A percentile compares a stretch with the other conserved stretches of the same genome.
These are phyloP conservation scores for Nyctibius bracteatus DNA, from an alignment of 2,113 vertebrate species.

Conservation along the genomic window DNA sequence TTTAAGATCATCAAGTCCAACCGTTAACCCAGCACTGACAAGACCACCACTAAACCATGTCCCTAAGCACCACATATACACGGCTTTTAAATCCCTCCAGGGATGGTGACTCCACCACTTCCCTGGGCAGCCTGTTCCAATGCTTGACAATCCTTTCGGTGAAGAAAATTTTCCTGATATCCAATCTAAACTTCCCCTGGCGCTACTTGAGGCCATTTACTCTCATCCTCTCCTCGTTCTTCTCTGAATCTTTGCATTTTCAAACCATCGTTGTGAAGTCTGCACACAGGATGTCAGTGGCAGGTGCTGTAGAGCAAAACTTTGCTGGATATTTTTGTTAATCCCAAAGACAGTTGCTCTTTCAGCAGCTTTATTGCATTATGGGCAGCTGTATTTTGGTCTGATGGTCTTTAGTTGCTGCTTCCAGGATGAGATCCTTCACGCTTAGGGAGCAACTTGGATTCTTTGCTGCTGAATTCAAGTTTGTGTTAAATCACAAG, in stretches of 20 bases:
- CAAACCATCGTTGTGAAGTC: neutral
- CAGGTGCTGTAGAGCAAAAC: neutral
- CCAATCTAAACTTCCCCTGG: too few relatives aligned
- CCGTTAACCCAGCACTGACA: too few relatives aligned
- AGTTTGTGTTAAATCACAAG: neutral
- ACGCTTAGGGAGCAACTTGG: neutral
- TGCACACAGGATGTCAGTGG: accelerated
- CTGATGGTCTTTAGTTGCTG: neutral
- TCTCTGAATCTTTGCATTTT: neutral
- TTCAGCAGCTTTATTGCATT: neutral
- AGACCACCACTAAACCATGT: too few relatives aligned
- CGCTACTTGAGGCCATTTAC: too few relatives aligned
- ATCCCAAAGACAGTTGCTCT: neutral
- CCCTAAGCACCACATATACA: too few relatives aligned
- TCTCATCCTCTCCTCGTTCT: too few relatives aligned
- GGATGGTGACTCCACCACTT: too few relatives aligned
- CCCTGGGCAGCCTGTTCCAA: too few relatives aligned
- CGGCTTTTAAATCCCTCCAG: too few relatives aligned
- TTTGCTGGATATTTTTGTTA: neutral
- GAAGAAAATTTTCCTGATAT: too few relatives aligned
- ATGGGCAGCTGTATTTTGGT: neutral
- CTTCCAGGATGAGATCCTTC: neutral
- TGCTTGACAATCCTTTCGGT: too few relatives aligned
- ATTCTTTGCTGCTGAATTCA: neutral
- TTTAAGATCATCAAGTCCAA: too few relatives aligned